Conservation (phyloP, 2,888 invertebrate genomes). For the Scaptomyza polygonia region DNA sequence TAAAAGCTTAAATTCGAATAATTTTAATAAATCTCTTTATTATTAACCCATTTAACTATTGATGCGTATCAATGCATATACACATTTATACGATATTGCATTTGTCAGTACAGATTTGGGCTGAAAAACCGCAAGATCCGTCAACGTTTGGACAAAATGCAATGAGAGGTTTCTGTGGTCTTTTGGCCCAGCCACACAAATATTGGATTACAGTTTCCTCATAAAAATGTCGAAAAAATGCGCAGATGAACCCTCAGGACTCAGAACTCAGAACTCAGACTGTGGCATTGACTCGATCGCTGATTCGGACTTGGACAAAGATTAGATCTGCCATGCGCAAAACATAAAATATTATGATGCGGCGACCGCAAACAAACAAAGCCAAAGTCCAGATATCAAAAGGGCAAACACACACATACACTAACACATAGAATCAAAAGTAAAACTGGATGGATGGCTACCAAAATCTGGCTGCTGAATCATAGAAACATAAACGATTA, state of each 20-base stretch:
- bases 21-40: too few relatives aligned
- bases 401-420: slow-evolving; percentile 37
- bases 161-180: slow-evolving; percentile 70
- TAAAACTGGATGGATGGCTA: slow-evolving; percentile 71
- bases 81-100: slow-evolving; percentile 48
- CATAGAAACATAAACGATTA: slow-evolving; percentile 76
- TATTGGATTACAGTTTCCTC: slow-evolving; percentile 78
- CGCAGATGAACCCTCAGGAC: slow-evolving; percentile 47
- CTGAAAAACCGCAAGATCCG: slow-evolving; percentile 66
- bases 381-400: slow-evolving; percentile 56
- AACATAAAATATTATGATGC: slow-evolving; percentile 75
- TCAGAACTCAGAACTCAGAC: neutral
- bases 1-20: too few relatives aligned
- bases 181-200: slow-evolving; percentile 23
- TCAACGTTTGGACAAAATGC: slow-evolving; percentile 78
- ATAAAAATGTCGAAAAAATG: slow-evolving; percentile 75
- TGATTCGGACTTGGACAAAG: slow-evolving; percentile 58
- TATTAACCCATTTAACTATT: slow-evolving; percentile 30
- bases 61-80: slow-evolving; percentile 15
- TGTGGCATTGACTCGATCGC: neutral
- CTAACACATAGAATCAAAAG: slow-evolving; percentile 16
- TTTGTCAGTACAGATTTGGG: slow-evolving; percentile 65
- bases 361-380: slow-evolving; percentile 73
- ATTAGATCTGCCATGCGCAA: slow-evolving; percentile 78
- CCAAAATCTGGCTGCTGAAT: slow-evolving; percentile 72